Evolutionary conservation across 1,140 invertebrate genomes (phyloP).

Genomic region (Helicorthomorpha holstii): DNA sequence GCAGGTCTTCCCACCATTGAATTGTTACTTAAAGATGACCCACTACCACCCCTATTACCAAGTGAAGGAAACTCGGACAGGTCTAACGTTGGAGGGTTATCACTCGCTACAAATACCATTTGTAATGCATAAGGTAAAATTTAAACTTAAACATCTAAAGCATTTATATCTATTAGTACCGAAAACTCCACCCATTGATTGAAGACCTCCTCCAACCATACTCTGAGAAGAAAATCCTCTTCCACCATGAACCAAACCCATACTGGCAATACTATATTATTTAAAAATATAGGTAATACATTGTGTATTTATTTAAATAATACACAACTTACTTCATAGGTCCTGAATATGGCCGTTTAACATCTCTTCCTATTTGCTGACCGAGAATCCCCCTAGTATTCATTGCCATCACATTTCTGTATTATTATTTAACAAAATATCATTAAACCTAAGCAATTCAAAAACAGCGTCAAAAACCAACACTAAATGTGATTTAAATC

Average conservation of each 20-base stretch:
- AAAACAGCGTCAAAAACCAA: no score
- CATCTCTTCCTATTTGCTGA: not conserved
- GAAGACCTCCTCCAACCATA: not conserved
- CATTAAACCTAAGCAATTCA: no score
- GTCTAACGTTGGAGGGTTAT: constrained; percentile 57
- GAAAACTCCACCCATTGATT: not conserved
- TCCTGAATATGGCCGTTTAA: constrained; percentile 4
- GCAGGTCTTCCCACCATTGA: constrained; percentile 16
- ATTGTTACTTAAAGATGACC: constrained; percentile 46
- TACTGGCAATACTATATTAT: not conserved
- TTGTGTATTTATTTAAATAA: not conserved
- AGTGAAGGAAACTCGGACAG: constrained; percentile 78
- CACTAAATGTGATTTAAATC: no score
- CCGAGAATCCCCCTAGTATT: constrained; percentile 1
- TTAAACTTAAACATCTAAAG: not conserved
- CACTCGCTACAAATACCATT: constrained; percentile 3
- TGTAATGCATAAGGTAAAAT: not conserved
- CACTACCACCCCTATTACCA: constrained; percentile 53
- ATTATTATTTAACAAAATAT: no score
- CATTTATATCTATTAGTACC: not conserved
- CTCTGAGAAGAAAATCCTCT: not conserved
- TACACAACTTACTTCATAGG: constrained; percentile 12
- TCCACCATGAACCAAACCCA: not conserved
- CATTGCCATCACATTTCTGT: not conserved
- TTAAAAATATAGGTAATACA: not conserved